Conservation (phyloP, 2,113 vertebrate genomes). For the Anthoscopus minutus region DNA sequence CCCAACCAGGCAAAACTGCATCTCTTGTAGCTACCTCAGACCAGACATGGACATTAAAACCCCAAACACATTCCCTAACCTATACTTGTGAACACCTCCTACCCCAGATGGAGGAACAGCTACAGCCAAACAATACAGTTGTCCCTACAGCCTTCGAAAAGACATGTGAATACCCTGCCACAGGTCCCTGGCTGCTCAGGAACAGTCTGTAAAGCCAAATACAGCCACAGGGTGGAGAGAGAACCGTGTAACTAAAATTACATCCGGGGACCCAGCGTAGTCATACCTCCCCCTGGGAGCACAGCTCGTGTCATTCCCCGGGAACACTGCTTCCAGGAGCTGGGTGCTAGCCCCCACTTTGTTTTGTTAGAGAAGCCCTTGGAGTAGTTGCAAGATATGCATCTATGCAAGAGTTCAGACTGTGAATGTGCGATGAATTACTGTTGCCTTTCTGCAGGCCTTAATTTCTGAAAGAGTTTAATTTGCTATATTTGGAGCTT, state of each 20-base stretch:
- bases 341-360: background rate
- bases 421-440: background rate
- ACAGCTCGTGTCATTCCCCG: background rate
- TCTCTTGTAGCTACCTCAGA: background rate
- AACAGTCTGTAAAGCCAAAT: background rate
- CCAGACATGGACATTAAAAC: background rate
- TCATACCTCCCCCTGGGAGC: background rate
- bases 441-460: background rate
- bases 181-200: background rate
- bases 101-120: background rate
- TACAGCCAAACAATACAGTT: background rate
- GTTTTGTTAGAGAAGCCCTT: background rate
- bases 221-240: background rate
- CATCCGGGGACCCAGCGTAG: background rate
- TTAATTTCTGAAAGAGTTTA: background rate
- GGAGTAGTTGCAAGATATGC: background rate
- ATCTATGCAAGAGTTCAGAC: background rate
- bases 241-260: background rate
- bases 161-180: background rate
- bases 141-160: background rate
- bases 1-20: background rate
- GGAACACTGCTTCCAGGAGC: background rate
- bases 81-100: background rate
- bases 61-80: background rate
- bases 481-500: background rate